Evolutionary conservation across 2,797 vertebrate species (phyloP), one percentile per base, ranked within the genome.

Genomic region (Podarcis siculus): DNA sequence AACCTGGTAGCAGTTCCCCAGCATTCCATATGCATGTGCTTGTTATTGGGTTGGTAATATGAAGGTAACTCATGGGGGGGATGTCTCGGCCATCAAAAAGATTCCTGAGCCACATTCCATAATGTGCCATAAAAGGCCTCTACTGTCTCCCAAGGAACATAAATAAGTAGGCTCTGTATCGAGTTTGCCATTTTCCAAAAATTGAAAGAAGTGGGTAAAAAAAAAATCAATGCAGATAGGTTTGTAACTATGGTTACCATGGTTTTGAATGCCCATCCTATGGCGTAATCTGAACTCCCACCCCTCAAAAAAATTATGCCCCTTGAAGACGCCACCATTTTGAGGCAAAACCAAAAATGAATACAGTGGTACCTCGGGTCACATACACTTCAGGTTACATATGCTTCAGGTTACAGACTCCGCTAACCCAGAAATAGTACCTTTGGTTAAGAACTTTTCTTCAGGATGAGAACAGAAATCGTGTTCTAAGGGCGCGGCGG

Each of bases 1-100:
- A 71, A 83, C 32, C 32, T 85, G 69, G 55, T 45, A 81, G 69
- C 15, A 85, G 66, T 89, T 58, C 64, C 61, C 30, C n/a, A 78
- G 75, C 45, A 42, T 42, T n/a, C 75, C 64, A 75, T 76, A 67
- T 6, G 35, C 39, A 30, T 75, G 64, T 39, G 83, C 49, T 15
- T 76, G n/a, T 39, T 58, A 49, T 58, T 81, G 30, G 35, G 13
- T 49, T 80, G 58, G 55, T 64, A 32, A 8, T 37, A 39, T 55
- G 27, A 75, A 37, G 7, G n/a, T 35, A 37, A 58, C 71, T 64
- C 55, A 85, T 76, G 83, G 58, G 42, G 42, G 42, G 37, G 15
- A 37, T 42, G 45, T 49, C 73, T 80, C 83, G 80, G 15, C 32
- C 78, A 9, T 49, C 35, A 66, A 64, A 64, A 7, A 4, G 77